Conservation (phyloP, 1,140 invertebrate species). For the Euura saliciscinereae region DNA sequence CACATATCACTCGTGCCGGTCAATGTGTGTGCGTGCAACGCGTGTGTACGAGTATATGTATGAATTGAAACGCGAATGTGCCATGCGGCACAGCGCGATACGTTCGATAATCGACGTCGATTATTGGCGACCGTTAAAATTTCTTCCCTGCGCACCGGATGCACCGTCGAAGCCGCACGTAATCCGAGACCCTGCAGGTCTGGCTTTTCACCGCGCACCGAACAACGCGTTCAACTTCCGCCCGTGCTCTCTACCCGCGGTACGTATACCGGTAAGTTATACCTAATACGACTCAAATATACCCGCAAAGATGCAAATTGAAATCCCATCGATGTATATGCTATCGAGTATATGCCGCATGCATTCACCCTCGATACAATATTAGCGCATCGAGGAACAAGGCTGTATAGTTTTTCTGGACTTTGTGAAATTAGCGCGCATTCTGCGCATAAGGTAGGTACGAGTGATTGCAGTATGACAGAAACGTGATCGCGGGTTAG, state of each 20-base stretch:
- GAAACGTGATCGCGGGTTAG: conserved; percentile 28
- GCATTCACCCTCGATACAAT: too few relatives aligned
- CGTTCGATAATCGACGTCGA: background rate
- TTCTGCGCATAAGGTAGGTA: too few relatives aligned
- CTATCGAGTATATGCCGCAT: too few relatives aligned
- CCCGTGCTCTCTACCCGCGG: background rate
- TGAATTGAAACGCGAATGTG: conserved; percentile 7
- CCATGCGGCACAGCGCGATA: conserved; percentile 11
- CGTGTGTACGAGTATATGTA: conserved; percentile 17
- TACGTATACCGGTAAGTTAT: background rate
- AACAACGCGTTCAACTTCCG: background rate
- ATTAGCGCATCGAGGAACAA: too few relatives aligned
- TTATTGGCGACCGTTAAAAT: conserved; percentile 1
- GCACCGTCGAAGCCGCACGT: background rate
- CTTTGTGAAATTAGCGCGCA: too few relatives aligned
- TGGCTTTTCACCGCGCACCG: background rate
- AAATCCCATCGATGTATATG: too few relatives aligned
- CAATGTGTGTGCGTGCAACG: conserved; percentile 26
- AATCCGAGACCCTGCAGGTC: background rate
- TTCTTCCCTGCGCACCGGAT: background rate
- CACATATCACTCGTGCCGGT: conserved; percentile 35
- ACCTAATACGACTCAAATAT: too few relatives aligned
- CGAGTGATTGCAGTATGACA: too few relatives aligned
- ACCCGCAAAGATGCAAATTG: too few relatives aligned
- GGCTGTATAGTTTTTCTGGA: too few relatives aligned